Evolutionary conservation across 2,113 vertebrate genomes (phyloP).

Genomic region (Grammomys dolichurus): DNA sequence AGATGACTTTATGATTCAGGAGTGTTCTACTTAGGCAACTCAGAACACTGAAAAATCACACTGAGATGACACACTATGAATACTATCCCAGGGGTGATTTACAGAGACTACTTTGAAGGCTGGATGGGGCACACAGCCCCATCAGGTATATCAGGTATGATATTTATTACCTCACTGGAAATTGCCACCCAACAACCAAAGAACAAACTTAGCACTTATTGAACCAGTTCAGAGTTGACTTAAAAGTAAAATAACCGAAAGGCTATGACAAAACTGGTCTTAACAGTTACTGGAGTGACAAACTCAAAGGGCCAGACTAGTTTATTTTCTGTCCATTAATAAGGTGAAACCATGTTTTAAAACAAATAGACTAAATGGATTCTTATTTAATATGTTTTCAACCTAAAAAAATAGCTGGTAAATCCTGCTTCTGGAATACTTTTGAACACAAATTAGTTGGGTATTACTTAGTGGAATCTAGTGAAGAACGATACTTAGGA

Average conservation of each 20-base stretch:
- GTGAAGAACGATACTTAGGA: conserved; percentile 11
- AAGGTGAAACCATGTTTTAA: background rate
- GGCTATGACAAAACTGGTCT: conserved; percentile 36
- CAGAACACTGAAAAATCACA: background rate
- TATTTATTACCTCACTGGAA: conserved; percentile 13
- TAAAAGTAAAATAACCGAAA: conserved; percentile 34
- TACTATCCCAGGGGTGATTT: background rate
- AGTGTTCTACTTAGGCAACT: background rate
- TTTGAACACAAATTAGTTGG: background rate
- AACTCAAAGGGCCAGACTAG: conserved; percentile 53
- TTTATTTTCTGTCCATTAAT: conserved; percentile 73
- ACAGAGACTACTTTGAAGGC: background rate
- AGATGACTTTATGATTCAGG: background rate
- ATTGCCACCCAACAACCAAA: conserved; percentile 13
- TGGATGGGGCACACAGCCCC: background rate
- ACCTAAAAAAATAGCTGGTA: background rate
- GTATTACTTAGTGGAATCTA: conserved; percentile 9
- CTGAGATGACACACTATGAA: background rate
- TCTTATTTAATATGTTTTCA: conserved; percentile 25
- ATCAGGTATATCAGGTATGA: background rate
- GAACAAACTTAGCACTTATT: conserved; percentile 40
- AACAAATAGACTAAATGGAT: background rate
- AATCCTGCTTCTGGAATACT: background rate
- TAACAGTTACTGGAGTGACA: background rate
- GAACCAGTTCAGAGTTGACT: conserved; percentile 27